phyloP scores from a whole-genome alignment of 2,888 invertebrate genomes.

The Synanthedon vespiformis region DNA sequence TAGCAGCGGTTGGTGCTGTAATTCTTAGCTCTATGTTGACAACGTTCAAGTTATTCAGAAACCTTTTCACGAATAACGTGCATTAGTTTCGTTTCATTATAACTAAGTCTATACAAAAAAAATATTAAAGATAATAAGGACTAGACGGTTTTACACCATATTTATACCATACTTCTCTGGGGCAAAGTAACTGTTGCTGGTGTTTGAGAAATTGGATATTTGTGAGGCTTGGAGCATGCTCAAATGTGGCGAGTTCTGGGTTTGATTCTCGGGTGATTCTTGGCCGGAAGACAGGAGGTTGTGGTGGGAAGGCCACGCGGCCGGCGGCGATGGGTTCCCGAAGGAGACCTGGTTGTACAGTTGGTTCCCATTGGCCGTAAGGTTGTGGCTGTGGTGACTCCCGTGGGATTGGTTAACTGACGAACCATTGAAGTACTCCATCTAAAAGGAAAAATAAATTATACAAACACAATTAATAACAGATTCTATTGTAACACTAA shows the following conservation, averaged over 20 bases:
- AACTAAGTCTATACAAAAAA: constrained; percentile 4
- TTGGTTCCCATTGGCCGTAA: constrained; percentile 57
- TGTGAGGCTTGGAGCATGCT: constrained; percentile 65
- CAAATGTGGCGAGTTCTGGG: constrained; percentile 54
- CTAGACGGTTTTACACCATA: constrained; percentile 64
- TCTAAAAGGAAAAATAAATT: constrained; percentile 30
- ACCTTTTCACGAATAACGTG: not conserved
- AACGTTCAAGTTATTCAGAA: not conserved
- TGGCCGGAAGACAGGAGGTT: constrained; percentile 56
- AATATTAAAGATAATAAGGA: constrained; percentile 16
- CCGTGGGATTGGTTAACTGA: constrained; percentile 59
- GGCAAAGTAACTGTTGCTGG: constrained; percentile 63
- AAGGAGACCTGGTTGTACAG: constrained; percentile 66
- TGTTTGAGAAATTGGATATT: constrained; percentile 65
- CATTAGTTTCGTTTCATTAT: not conserved
- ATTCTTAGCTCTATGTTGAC: too few species aligned
- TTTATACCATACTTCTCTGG: constrained; percentile 67
- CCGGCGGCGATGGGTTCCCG: constrained; percentile 59
- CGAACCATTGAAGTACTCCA: constrained; percentile 66
- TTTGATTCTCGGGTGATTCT: constrained; percentile 59
- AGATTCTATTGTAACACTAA: too few species aligned
- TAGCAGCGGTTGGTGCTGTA: too few species aligned
- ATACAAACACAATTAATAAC: too few species aligned
- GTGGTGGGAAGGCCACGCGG: constrained; percentile 60
- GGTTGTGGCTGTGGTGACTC: constrained; percentile 53